Evolutionary conservation across 2,888 invertebrate genomes (phyloP).

Genomic region (Timema cristinae): DNA sequence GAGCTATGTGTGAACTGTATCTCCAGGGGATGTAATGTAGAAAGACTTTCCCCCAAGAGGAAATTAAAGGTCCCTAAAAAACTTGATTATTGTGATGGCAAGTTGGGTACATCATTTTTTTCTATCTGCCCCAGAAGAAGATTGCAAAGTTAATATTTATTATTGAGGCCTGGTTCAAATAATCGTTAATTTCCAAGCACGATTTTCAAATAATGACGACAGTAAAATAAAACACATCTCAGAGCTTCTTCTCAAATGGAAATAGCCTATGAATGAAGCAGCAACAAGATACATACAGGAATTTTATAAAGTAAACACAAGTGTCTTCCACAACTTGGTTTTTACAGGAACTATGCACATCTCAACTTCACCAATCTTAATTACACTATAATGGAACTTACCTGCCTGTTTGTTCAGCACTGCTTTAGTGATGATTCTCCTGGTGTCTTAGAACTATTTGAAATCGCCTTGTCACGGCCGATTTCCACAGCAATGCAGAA

Average conservation of each 20-base stretch:
- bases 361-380: not conserved
- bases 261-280: constrained; percentile 4
- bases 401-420: not conserved
- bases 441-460: not conserved
- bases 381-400: constrained; percentile 4
- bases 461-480: not conserved
- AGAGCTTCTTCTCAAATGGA: not conserved
- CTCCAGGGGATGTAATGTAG: not conserved
- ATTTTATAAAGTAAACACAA: constrained; percentile 2
- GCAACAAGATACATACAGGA: not conserved
- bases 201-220: not conserved
- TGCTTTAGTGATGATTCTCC: not conserved
- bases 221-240: constrained; percentile 3
- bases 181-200: not conserved
- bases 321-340: not conserved
- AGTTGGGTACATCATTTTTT: not conserved
- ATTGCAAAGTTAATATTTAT: not conserved
- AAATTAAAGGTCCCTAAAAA: not conserved
- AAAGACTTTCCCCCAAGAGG: not conserved
- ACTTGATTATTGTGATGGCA: not conserved
- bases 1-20: not conserved
- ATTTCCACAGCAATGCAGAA: too few species aligned
- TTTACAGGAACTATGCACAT: not conserved
- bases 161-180: not conserved
- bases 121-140: not conserved